Conservation (phyloP, 2,797 vertebrate species). For the Sciaenops ocellatus region DNA sequence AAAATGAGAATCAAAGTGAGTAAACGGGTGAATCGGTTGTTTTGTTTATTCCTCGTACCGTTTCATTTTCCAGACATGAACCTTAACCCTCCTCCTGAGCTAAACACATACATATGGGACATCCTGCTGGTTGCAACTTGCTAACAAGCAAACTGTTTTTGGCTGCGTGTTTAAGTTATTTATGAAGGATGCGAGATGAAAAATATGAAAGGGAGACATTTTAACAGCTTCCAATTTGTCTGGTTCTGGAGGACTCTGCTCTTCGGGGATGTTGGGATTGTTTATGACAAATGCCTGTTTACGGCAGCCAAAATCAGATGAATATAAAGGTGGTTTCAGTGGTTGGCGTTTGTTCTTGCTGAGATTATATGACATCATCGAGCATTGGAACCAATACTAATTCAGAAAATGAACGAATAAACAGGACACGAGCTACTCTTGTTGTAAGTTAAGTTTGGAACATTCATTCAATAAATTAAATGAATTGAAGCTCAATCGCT, state of each 20-base stretch:
- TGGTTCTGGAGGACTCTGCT: not conserved
- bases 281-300: conserved; percentile 9
- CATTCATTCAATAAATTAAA: conserved; percentile 1
- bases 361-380: not conserved
- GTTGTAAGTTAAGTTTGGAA: not conserved
- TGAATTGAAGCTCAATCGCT: conserved; percentile 3
- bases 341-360: not conserved
- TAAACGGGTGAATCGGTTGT: not conserved
- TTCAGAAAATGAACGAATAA: not conserved
- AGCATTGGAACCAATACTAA: not conserved
- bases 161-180: not conserved
- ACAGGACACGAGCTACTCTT: not conserved
- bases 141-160: not conserved
- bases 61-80: conserved; percentile 20
- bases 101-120: not conserved
- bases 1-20: conserved; percentile 7
- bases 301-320: not conserved
- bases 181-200: not conserved
- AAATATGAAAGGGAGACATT: not conserved
- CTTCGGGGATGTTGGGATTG: not conserved
- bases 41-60: conserved; percentile 4
- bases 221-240: not conserved
- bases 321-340: not conserved
- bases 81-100: conserved; percentile 12
- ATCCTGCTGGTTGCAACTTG: not conserved